A percentile compares a stretch with the other conserved stretches of the same genome.
Conservation (phyloP, 2,113 vertebrate genomes). For the Pantherophis guttatus region DNA sequence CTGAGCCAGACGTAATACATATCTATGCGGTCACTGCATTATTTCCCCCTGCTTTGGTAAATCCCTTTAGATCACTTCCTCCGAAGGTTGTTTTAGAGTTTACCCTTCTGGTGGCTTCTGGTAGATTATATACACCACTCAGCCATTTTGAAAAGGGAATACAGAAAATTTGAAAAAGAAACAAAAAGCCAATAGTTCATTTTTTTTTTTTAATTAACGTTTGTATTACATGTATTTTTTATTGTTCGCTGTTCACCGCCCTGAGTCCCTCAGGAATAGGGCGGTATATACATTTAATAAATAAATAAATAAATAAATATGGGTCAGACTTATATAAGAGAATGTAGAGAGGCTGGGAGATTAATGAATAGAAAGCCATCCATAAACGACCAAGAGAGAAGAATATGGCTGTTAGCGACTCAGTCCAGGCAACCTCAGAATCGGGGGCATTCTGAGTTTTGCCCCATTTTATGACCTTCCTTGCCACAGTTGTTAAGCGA, state of each 20-base stretch:
- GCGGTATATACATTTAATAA: too few species aligned
- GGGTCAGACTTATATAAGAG: background rate
- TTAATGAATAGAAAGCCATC: background rate
- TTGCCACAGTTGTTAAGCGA: too few species aligned
- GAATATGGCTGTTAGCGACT: background rate
- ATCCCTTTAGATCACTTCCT: background rate
- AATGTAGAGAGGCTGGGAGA: background rate
- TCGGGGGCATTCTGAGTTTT: background rate
- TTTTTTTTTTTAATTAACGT: too few species aligned
- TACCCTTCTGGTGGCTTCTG: background rate
- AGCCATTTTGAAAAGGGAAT: background rate
- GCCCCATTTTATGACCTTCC: too few species aligned
- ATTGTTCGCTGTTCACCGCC: too few species aligned
- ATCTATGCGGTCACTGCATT: background rate
- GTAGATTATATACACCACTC: background rate
- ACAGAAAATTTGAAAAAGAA: background rate
- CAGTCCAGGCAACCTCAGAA: background rate
- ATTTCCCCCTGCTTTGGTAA: background rate
- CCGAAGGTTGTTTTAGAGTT: background rate
- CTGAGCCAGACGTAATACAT: background rate
- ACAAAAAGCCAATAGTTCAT: background rate
- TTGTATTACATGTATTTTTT: too few species aligned
- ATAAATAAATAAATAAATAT: too few species aligned
- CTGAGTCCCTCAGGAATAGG: too few species aligned
- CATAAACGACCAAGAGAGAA: background rate